Evolutionary conservation across 64 coral and sea anemone genomes (phyloP).

Genomic region (Anthopleura sola): DNA sequence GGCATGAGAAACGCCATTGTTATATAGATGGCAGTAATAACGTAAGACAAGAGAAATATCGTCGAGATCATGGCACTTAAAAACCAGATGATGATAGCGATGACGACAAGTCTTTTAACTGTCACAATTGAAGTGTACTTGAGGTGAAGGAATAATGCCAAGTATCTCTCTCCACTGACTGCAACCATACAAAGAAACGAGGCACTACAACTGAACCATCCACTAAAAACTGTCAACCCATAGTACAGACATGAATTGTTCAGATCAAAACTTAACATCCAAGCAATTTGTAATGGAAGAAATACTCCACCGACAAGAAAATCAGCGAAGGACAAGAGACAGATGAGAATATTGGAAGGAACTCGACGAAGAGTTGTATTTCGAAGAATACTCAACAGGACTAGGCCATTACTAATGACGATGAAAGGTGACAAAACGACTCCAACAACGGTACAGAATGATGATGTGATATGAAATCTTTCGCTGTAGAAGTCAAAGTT

Average conservation of each 20-base stretch:
- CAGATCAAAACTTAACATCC: not conserved
- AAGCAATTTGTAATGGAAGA: not conserved
- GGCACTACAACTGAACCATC: not conserved
- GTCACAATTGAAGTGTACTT: not conserved
- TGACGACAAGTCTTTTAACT: not conserved
- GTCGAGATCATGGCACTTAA: not conserved
- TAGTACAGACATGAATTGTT: slow-evolving; percentile 14
- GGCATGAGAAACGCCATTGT: not conserved
- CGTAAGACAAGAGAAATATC: not conserved
- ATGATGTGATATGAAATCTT: not conserved
- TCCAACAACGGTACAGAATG: not conserved
- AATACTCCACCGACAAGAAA: not conserved
- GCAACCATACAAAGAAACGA: slow-evolving; percentile 23
- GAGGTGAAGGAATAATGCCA: not conserved
- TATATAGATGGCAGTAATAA: not conserved
- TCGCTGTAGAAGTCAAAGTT: slow-evolving; percentile 15
- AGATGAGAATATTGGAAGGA: slow-evolving; percentile 3
- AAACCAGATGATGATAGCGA: not conserved
- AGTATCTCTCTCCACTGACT: not conserved
- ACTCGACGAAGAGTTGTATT: not conserved
- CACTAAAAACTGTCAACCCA: not conserved
- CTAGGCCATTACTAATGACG: not conserved
- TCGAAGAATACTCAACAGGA: not conserved
- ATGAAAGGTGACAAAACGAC: not conserved
- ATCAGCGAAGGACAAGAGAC: slow-evolving; percentile 1